Evolutionary conservation across 2,797 vertebrate species (phyloP), one percentile per base, ranked within the genome.

Genomic region (Aphelocoma californica): DNA sequence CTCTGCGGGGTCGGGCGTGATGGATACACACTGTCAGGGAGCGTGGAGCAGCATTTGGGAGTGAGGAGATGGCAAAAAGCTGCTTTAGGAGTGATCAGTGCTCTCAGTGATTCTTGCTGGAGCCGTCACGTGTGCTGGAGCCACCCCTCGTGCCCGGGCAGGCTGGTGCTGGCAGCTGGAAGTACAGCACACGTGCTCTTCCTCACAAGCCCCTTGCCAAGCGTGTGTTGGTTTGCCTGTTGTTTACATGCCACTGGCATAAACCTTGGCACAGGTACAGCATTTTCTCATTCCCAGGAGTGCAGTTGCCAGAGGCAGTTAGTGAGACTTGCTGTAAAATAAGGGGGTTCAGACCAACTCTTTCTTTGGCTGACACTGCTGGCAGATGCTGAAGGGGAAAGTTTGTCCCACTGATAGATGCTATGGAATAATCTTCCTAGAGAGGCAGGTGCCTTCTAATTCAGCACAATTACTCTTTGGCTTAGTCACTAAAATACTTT

Each of bases 61-160:
- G 31, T 0, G 0, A n/a, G 38, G 38, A 17, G 57, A 50, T 36
- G 18, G 24, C 56, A 71, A 78, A 73, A 62, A 62, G 19, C 47
- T 88, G n/a, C 36, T 44, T 19, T 31, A 29, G 50, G 57, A 45
- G 29, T 1, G 4, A 64, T 29, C 18, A 19, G 0, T 1, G 6
- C 18, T 77, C 40, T 18, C 1, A 4, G 36, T 26, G 73, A 26
- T 9, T 92, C 84, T 86, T 74, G 34, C 81, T 9, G 15, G 70
- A 26, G 56, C 6, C 0, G 0, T 14, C 13, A 12, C 0, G 0
- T 18, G 47, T 0, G 0, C 40, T 40, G 54, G 51, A 84, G 66
- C 16, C 72, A 67, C 61, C 13, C 6, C 57, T 32, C 0, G 0
- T 14, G 65, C 29, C 70, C 0, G 2, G 17, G 20, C 7, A 42